Evolutionary conservation across 2,113 vertebrate species (phyloP).

Genomic region (Electrona antarctica): DNA sequence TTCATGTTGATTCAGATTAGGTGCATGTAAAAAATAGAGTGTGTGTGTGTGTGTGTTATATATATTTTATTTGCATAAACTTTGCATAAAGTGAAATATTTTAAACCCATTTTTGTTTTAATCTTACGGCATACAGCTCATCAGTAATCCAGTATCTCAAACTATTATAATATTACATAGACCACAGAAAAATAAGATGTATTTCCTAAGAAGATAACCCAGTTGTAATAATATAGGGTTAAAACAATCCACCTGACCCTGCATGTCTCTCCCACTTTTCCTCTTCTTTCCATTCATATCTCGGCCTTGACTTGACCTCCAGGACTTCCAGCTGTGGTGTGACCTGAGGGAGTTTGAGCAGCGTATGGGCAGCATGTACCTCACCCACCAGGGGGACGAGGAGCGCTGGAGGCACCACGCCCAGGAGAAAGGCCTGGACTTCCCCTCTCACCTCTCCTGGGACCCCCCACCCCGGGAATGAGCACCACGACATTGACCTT

Average conservation of each 20-base stretch:
- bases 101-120: too few species aligned
- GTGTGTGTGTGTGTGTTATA: neutral
- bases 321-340: conserved; percentile 81
- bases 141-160: too few species aligned
- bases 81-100: too few species aligned
- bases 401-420: conserved; percentile 64
- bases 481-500: neutral
- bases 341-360: conserved; percentile 78
- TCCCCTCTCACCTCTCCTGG: conserved; percentile 56
- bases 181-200: too few species aligned
- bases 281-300: neutral
- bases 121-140: too few species aligned
- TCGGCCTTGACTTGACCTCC: conserved; percentile 5
- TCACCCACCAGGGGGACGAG: conserved; percentile 75
- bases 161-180: too few species aligned
- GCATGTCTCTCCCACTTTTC: neutral
- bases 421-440: conserved; percentile 54
- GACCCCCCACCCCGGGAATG: too few species aligned
- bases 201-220: too few species aligned
- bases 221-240: too few species aligned
- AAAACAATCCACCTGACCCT: too few species aligned
- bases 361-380: conserved; percentile 68
- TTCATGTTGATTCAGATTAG: too few species aligned
- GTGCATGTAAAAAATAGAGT: too few species aligned
- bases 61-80: neutral